A percentile compares a stretch with the other conserved stretches of the same genome.
These are phyloP conservation scores for Agrotis segetum DNA, from an alignment of 2,888 invertebrate genomes.

Conservation along the genomic window DNA sequence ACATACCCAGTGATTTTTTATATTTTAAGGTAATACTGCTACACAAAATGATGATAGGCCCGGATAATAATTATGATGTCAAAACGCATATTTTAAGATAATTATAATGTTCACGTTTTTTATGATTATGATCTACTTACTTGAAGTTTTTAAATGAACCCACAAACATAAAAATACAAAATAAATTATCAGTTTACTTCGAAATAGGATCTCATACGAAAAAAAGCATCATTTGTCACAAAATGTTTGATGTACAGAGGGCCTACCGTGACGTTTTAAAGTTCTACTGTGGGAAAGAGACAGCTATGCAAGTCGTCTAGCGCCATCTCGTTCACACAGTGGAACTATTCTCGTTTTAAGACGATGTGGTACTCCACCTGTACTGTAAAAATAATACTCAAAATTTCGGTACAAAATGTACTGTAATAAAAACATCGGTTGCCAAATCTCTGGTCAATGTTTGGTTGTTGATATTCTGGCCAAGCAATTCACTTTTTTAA, in stretches of 20 bases:
- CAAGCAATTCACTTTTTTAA: too few species aligned
- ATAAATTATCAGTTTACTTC: background rate
- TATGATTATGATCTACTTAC: constrained; percentile 9
- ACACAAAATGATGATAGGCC: background rate
- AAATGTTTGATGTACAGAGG: background rate
- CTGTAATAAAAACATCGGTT: background rate
- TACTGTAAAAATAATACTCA: background rate
- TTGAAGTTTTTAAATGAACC: constrained; percentile 20
- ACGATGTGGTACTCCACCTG: too few species aligned
- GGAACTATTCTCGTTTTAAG: too few species aligned
- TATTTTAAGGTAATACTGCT: background rate
- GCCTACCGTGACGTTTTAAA: too few species aligned
- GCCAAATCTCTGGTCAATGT: background rate
- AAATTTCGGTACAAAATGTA: constrained; percentile 6
- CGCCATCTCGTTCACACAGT: too few species aligned
- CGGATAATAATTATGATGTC: constrained; percentile 20
- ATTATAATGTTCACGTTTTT: constrained; percentile 36
- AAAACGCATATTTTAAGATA: constrained; percentile 26
- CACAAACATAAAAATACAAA: too few species aligned
- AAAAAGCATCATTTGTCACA: background rate
- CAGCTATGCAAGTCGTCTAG: too few species aligned
- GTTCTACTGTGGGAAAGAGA: too few species aligned
- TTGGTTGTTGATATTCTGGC: background rate
- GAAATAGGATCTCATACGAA: background rate
- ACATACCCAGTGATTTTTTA: background rate